Base-by-base conservation (phyloP, 2,888 invertebrate species). In the Petrophora chlorosata region DNA sequence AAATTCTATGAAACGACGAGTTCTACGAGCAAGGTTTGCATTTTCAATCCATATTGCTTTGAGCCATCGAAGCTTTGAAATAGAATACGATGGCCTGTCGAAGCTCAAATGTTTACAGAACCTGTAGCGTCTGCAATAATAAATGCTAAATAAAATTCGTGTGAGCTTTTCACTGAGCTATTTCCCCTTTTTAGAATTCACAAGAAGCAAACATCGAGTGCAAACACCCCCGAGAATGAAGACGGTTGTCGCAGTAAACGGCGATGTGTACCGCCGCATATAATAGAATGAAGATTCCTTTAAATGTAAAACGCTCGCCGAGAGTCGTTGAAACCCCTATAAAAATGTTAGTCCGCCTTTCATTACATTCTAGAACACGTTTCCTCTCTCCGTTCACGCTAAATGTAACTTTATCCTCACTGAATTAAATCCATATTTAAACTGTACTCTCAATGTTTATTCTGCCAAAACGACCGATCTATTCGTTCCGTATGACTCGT, bases 331-430 rank as follows among this genome's bases (percentile, higher is more conserved):
- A 76, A 85, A 82, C 85, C 85, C 79, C 88, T 84, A 87, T 87
- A 87, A 87, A 87, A 87, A 87, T 85, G 86, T 87, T 85, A 85
- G 82, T 78, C 84, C 79, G 74, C 80, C 77, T 87, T 86, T 85
- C 88, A 86, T 86, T 86, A 85, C 85, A 80, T 81, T 82, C 78
- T 67, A 73, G 76, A 73, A 71, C 76, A 69, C 73, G 68, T 73
- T 68, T 70, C 69, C 61, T 50, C 53, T 34, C 28, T 22, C 19
- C 14, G 29, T 36, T 45, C 67, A 59, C 19, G 48, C 64, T 32
- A 79, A 73, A 72, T 51, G 62, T 56, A 42, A 67, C 80, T 61
- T 46, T 79, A 69, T 34, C 17, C 2, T 35, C 0, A 19, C 19
- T 16, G 30, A 10, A 47, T 68, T 70, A 45, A 53, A 58, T 56